Evolutionary conservation across 2,888 invertebrate species (phyloP).

Genomic region (Mesorhabditis sp.): DNA sequence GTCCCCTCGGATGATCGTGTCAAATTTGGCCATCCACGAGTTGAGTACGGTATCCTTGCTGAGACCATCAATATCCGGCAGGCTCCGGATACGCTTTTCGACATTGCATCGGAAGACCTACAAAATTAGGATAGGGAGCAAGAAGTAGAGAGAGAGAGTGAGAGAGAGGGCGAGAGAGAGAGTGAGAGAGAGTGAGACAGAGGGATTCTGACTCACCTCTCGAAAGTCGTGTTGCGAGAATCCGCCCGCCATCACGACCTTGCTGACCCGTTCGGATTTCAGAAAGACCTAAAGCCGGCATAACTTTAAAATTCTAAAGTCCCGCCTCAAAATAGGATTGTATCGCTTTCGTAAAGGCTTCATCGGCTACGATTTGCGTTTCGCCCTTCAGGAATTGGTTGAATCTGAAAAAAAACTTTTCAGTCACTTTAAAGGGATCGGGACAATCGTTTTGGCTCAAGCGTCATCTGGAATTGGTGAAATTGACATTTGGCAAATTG

Average conservation of each 20-base stretch:
- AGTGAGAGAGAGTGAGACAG: background rate
- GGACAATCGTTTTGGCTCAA: no score
- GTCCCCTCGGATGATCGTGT: constrained; percentile 79
- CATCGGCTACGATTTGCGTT: constrained; percentile 94
- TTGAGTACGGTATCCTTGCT: constrained; percentile 91
- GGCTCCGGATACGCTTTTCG: constrained; percentile 86
- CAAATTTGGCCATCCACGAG: constrained; percentile 99
- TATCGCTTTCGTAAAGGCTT: constrained; percentile 97
- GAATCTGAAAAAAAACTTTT: constrained; percentile 67
- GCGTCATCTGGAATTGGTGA: no score
- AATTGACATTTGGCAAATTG: no score
- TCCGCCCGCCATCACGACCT: constrained; percentile 95
- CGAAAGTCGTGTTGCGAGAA: constrained; percentile 97
- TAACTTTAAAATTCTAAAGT: background rate
- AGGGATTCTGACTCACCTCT: constrained; percentile 64
- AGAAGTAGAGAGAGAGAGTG: no score
- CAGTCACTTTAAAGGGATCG: no score
- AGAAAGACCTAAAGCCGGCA: constrained; percentile 73
- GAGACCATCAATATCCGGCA: constrained; percentile 97
- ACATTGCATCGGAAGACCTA: constrained; percentile 84
- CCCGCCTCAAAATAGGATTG: constrained; percentile 75
- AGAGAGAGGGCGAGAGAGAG: no score
- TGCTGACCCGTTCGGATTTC: constrained; percentile 85
- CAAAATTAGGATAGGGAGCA: background rate
- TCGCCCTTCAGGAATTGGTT: constrained; percentile 94